Conservation (phyloP, 2,797 vertebrate species). For the Girardinus metallicus region DNA sequence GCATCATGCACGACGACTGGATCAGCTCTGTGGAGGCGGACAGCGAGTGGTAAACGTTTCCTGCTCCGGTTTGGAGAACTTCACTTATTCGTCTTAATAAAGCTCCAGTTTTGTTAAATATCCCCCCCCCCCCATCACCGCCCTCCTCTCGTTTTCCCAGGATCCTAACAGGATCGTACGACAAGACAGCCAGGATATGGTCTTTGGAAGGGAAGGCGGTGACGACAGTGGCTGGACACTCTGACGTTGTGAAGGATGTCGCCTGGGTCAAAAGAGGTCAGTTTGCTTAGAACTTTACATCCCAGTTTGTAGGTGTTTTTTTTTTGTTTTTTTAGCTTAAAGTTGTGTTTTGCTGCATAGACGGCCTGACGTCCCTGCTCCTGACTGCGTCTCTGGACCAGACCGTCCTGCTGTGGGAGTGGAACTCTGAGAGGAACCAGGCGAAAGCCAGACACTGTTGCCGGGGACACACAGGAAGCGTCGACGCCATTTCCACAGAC, state of each 20-base stretch:
- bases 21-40: conserved; percentile 91
- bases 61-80: background rate
- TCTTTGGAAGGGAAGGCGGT: conserved; percentile 91
- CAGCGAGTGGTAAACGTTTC: conserved; percentile 86
- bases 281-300: background rate
- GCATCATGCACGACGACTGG: conserved; percentile 98
- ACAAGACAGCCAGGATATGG: conserved; percentile 95
- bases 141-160: conserved; percentile 79
- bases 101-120: background rate
- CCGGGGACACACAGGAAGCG: conserved; percentile 92
- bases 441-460: conserved; percentile 93
- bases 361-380: conserved; percentile 84
- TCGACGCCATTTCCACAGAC: conserved; percentile 90
- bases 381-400: conserved; percentile 96
- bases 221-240: conserved; percentile 89
- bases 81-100: background rate
- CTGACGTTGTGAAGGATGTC: conserved; percentile 95
- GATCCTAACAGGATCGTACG: conserved; percentile 96
- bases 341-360: conserved; percentile 49
- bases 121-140: background rate
- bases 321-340: background rate
- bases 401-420: conserved; percentile 94
- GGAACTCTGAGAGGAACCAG: conserved; percentile 93
- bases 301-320: background rate
- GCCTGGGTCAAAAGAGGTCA: conserved; percentile 95